phyloP scores from a whole-genome alignment of 1,140 invertebrate species.

The Asbolus verrucosus region DNA sequence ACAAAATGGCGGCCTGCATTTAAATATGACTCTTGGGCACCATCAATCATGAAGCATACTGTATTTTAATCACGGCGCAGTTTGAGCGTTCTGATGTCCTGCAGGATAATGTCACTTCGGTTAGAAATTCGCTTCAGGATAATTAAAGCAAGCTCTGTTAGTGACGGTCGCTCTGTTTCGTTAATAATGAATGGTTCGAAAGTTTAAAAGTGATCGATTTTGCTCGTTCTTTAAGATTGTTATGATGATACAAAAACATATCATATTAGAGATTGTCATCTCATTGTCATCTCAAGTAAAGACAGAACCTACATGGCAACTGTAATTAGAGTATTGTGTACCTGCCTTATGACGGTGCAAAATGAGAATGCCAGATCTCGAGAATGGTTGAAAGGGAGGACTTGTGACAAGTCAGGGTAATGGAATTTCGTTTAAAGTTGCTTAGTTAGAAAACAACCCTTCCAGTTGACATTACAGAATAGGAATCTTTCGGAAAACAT shows the following conservation, averaged over 20 bases:
- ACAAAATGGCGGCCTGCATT: neutral
- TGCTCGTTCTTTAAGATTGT: neutral
- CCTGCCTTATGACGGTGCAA: no score
- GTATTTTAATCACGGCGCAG: conserved; percentile 17
- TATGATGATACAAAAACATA: no score
- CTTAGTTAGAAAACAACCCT: neutral
- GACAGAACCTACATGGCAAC: no score
- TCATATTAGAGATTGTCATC: no score
- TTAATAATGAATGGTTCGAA: conserved; percentile 20
- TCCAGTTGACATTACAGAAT: neutral
- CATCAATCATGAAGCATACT: conserved; percentile 4
- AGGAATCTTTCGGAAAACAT: no score
- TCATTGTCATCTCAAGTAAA: no score
- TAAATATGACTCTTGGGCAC: neutral
- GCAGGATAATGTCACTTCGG: conserved; percentile 30
- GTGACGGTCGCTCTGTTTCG: conserved; percentile 16
- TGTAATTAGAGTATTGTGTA: no score
- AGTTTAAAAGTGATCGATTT: conserved; percentile 7
- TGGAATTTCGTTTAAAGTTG: conserved; percentile 20
- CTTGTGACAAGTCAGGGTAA: neutral
- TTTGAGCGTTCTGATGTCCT: conserved; percentile 21
- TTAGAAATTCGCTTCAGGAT: conserved; percentile 22
- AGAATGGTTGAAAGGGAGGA: neutral
- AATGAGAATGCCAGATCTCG: no score
- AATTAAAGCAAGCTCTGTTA: conserved; percentile 30